Evolutionary conservation across 1,140 invertebrate species (phyloP), one percentile per base, ranked within the genome.

Genomic region (Pemphigus obesinymphae): DNA sequence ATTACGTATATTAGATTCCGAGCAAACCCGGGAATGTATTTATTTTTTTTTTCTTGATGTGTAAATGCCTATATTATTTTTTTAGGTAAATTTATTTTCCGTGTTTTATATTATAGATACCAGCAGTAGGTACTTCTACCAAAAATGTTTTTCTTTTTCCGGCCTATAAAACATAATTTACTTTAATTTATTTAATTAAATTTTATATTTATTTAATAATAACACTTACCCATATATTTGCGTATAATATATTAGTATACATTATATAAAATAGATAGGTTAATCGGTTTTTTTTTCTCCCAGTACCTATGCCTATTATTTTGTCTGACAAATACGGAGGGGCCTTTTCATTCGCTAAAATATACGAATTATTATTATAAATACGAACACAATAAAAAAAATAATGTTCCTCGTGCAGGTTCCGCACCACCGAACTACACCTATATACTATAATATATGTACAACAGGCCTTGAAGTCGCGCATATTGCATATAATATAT

Each of bases 361-460:
- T n/a, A 3, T 50, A 50, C 17, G 29, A 73, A 73, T 72, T 29
- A 72, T 48, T 48, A n/a, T 72, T 29, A 40, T 68, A 15, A n/a
- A 15, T 40, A 68, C 43, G 40, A 70, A 70, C 26, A 45, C 37
- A 29, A 70, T 70, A 76, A 76, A 76, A n/a, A n/a, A 66, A 55
- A 76, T 76, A 55, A 23, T 40, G 34, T 55, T 55, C 34, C 23
- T 76, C 23, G 23, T 26, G n/a, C n/a, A n/a, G 31, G 75, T 78
- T 80, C 37, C 76, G 76, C 76, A 63, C 76, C 58, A 63, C 76
- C 55, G 20, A 80, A 80, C 58, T n/a, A 58, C 53, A 78, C 75
- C 50, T 78, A 34, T 75, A 45, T 50, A 37, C 43, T 5, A 40
- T 10, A 40, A 40, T 10, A 40, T n/a, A n/a, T n/a, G n/a, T n/a